Conservation (phyloP, 2,888 invertebrate genomes). For the Eupithecia vulgata region DNA sequence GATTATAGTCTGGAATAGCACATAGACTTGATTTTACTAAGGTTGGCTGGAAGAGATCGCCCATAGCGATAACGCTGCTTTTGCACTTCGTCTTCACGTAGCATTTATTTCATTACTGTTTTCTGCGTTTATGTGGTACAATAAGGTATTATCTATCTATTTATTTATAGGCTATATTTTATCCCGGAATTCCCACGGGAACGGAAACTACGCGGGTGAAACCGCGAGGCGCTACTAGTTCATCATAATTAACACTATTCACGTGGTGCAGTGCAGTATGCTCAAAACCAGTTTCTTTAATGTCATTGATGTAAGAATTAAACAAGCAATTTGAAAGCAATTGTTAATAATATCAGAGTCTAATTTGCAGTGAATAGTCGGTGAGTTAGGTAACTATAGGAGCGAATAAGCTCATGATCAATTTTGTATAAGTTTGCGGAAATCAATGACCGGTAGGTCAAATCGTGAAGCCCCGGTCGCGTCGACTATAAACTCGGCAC, state of each 20-base stretch:
- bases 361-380: slow-evolving; percentile 13
- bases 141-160: too few relatives aligned
- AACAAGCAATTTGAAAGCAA: slow-evolving; percentile 23
- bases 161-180: too few relatives aligned
- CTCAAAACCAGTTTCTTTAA: slow-evolving; percentile 22
- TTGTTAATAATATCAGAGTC: slow-evolving; percentile 24
- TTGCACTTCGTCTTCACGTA: too few relatives aligned
- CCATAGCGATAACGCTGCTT: too few relatives aligned
- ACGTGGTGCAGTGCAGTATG: not conserved
- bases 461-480: slow-evolving; percentile 16
- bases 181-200: too few relatives aligned
- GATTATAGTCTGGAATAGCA: too few relatives aligned
- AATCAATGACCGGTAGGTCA: slow-evolving; percentile 14
- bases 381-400: not conserved
- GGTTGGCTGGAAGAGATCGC: too few relatives aligned
- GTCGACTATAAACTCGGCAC: not conserved
- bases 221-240: too few relatives aligned
- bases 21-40: too few relatives aligned
- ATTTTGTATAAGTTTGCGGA: slow-evolving; percentile 13
- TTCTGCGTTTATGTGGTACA: too few relatives aligned
- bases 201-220: too few relatives aligned
- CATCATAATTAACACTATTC: not conserved
- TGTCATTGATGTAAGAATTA: slow-evolving; percentile 18
- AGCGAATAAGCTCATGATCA: slow-evolving; percentile 15
- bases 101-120: too few relatives aligned